Percentiles rank a stretch among this genome's conserved stretches.
Evolutionary conservation across 2,113 vertebrate species (phyloP).

Genomic region (Elephas maximus): DNA sequence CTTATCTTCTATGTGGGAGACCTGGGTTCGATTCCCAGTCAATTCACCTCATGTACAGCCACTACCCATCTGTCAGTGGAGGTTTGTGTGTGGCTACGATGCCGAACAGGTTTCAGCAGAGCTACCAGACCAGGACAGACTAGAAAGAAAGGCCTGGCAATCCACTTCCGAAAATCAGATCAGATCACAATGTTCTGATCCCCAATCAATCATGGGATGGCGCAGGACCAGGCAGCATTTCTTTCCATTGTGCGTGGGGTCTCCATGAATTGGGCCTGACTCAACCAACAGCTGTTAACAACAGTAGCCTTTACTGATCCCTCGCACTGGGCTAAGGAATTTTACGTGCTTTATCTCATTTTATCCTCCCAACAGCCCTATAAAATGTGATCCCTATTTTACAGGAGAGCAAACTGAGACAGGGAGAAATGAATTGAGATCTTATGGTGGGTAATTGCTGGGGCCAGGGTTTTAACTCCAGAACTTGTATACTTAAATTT

Average conservation of each 20-base stretch:
- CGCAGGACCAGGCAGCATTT: no score
- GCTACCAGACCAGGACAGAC: not conserved
- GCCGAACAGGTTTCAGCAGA: not conserved
- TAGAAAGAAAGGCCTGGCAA: not conserved
- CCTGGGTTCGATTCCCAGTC: not conserved
- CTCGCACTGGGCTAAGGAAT: not conserved
- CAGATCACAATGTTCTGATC: not conserved
- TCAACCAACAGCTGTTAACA: not conserved
- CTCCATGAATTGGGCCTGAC: no score
- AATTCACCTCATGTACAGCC: not conserved
- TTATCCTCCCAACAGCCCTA: rapidly evolving
- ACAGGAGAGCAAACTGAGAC: not conserved
- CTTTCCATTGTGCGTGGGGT: no score
- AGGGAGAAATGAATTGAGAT: not conserved
- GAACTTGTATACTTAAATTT: not conserved
- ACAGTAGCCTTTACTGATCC: rapidly evolving
- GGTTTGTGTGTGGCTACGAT: not conserved
- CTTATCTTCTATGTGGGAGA: not conserved
- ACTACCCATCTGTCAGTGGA: not conserved
- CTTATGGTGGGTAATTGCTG: rapidly evolving
- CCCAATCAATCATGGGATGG: not conserved
- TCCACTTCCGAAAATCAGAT: not conserved
- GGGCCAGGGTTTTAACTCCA: not conserved
- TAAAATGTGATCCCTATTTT: no score
- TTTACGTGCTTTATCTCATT: not conserved